Evolutionary conservation across 2,888 invertebrate species (phyloP).

Genomic region (Drosophila putrida): DNA sequence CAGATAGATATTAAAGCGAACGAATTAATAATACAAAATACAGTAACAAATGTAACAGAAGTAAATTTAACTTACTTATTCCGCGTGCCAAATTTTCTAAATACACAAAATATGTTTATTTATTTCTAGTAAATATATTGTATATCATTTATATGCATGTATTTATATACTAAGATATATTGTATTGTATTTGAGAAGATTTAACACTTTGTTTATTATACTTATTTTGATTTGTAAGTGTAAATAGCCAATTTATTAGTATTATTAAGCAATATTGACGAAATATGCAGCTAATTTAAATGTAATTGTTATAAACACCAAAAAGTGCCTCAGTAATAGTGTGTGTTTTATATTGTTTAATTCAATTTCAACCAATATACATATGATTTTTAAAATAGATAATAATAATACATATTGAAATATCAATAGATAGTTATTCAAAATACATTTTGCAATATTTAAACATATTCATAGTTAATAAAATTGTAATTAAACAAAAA

Average conservation of each 20-base stretch:
- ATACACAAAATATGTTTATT: slow-evolving; percentile 29
- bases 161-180: slow-evolving; percentile 17
- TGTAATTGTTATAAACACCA: slow-evolving; percentile 78
- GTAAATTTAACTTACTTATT: slow-evolving; percentile 38
- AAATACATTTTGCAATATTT: slow-evolving; percentile 47
- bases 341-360: slow-evolving; percentile 67
- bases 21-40: slow-evolving; percentile 18
- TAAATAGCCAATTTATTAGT: slow-evolving; percentile 49
- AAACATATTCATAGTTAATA: slow-evolving; percentile 54
- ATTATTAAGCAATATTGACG: slow-evolving; percentile 48
- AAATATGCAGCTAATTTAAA: slow-evolving; percentile 40
- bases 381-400: slow-evolving; percentile 44
- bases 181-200: slow-evolving; percentile 19
- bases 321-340: slow-evolving; percentile 84
- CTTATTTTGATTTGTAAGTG: slow-evolving; percentile 43
- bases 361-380: slow-evolving; percentile 41
- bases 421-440: slow-evolving; percentile 45
- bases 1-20: slow-evolving; percentile 38
- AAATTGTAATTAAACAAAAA: slow-evolving; percentile 43
- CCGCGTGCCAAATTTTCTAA: slow-evolving; percentile 69
- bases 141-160: slow-evolving; percentile 20
- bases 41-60: slow-evolving; percentile 10
- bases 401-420: slow-evolving; percentile 5
- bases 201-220: slow-evolving; percentile 37
- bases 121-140: slow-evolving; percentile 22